These are phyloP conservation scores for Diarsia rubi DNA, from an alignment of 2,888 invertebrate genomes.

Conservation along the genomic window DNA sequence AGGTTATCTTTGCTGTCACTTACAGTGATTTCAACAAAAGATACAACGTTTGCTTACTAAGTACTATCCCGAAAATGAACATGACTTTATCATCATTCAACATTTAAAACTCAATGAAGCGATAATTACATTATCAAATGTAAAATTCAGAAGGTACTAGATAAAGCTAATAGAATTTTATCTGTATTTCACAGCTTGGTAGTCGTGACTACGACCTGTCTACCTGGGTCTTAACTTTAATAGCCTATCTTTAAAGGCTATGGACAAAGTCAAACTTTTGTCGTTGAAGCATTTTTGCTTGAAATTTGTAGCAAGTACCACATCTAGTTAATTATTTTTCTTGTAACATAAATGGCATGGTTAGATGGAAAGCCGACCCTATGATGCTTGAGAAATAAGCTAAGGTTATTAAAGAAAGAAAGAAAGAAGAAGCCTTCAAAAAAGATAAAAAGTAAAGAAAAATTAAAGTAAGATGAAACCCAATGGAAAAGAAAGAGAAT, in stretches of 20 bases:
- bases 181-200: conserved; percentile 44
- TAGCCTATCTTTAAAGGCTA: conserved; percentile 24
- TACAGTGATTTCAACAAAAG: not conserved
- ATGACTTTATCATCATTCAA: not conserved
- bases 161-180: conserved; percentile 39
- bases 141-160: conserved; percentile 18
- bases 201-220: conserved; percentile 12
- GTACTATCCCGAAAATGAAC: not conserved
- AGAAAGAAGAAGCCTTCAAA: no score
- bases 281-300: conserved; percentile 27
- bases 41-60: not conserved
- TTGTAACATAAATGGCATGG: no score
- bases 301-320: conserved; percentile 1
- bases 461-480: no score
- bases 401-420: no score
- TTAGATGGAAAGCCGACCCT: no score
- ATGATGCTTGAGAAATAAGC: no score
- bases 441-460: no score
- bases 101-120: conserved; percentile 27
- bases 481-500: no score
- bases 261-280: conserved; percentile 15
- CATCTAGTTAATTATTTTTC: no score
- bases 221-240: conserved; percentile 39
- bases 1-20: not conserved
- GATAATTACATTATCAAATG: conserved; percentile 35